Evolutionary conservation across 2,113 vertebrate genomes (phyloP), one percentile per base, ranked within the genome.

Genomic region (Lepidothrix coronata): DNA sequence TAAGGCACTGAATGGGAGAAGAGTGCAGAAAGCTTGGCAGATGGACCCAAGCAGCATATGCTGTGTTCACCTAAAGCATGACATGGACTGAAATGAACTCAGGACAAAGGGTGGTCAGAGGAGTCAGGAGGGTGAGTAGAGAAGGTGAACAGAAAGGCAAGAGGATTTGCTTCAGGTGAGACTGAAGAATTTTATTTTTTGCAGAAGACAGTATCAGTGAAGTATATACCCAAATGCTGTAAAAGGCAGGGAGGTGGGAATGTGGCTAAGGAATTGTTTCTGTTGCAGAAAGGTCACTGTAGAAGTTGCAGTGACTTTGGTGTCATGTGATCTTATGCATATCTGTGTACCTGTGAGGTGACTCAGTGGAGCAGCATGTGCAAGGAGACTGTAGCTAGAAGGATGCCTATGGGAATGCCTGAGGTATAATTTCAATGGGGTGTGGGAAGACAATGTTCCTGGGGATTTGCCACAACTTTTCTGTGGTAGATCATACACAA

Each of bases 291-390:
- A 43, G 43, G 91, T 88, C 86, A 23, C 6, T 71, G 61, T 86
- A 72, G 73, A 91, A 95, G 57, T 67, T 89, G 30, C 48, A 78
- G 61, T 91, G 89, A 89, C 65, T 93, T 91, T 59, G 75, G 30
- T 7, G 4, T 92, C 93, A 92, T 84, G 73, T 95, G 94, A 87
- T 71, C 61, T 81, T 91, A 63, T 57, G 57, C 27, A 5, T 73
- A 46, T 86, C 68, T 86, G 3, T 39, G 48, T 65, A 33, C 1
- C 6, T 71, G 70, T 74, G 77, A 91, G 72, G 59, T 89, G 61
- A 84, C 33, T 92, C 80, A 57, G 61, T 59, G 81, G 55, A 84
- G 33, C 76, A 58, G 35, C 35, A 21, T 49, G 67, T 85, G 57
- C 59, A 66, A 61, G 59, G 55, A 89, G 46, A 59, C 44, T 77